phyloP scores from a whole-genome alignment of 2,113 vertebrate genomes.

The Misgurnus mizolepis region DNA sequence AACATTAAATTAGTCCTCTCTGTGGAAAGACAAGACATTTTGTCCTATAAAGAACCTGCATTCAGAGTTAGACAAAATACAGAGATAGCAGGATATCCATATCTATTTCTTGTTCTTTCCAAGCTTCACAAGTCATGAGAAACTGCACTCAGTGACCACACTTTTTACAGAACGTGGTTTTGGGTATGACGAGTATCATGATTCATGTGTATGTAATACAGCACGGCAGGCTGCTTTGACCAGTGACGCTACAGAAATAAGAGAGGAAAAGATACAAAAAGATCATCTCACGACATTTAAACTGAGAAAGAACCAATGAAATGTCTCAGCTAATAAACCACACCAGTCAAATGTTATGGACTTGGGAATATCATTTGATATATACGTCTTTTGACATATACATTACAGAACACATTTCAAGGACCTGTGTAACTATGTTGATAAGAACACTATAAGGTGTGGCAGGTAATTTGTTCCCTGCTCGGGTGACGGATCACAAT shows the following conservation, averaged over 20 bases:
- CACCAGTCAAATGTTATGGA: not conserved
- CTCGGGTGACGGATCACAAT: slow-evolving; percentile 23
- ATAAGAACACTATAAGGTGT: slow-evolving; percentile 7
- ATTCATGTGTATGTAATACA: slow-evolving; percentile 1
- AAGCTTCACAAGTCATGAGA: slow-evolving; percentile 8
- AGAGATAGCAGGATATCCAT: too few species aligned
- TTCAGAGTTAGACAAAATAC: not conserved
- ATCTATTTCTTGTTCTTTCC: not conserved
- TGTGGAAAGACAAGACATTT: not conserved
- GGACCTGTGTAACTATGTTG: not conserved
- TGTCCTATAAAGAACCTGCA: not conserved
- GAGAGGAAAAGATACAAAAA: slow-evolving; percentile 4
- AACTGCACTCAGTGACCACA: not conserved
- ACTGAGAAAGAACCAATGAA: slow-evolving; percentile 14
- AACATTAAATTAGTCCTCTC: slow-evolving; percentile 6
- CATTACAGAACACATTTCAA: not conserved
- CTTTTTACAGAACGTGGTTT: not conserved
- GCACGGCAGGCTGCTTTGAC: not conserved
- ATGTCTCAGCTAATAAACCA: slow-evolving; percentile 16
- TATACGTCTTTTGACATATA: too few species aligned
- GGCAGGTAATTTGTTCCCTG: slow-evolving; percentile 21
- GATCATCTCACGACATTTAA: slow-evolving; percentile 19
- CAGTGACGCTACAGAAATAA: slow-evolving; percentile 3
- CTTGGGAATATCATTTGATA: slow-evolving; percentile 1
- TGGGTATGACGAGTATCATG: not conserved